These are phyloP conservation scores for Corythaeola cristata DNA, from an alignment of 2,113 vertebrate species.

Conservation along the genomic window DNA sequence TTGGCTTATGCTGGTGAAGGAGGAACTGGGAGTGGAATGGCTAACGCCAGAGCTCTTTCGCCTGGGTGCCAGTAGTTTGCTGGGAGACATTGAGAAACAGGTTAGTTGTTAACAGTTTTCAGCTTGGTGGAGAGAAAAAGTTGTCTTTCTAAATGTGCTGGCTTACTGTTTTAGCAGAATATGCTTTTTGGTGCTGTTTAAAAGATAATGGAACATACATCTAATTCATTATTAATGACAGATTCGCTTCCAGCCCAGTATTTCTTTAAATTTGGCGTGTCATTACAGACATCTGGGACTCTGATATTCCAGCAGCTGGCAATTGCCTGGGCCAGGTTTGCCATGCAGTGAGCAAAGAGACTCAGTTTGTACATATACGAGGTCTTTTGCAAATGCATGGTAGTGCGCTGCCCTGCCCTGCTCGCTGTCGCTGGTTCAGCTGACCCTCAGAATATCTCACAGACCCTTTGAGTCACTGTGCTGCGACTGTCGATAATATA, in stretches of 20 bases:
- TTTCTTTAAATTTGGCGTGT: neutral
- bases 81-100: constrained; percentile 94
- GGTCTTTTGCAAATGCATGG: neutral
- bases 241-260: neutral
- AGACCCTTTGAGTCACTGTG: neutral
- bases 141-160: neutral
- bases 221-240: neutral
- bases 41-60: constrained; percentile 88
- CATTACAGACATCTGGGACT: neutral
- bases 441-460: neutral
- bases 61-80: constrained; percentile 91
- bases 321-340: neutral
- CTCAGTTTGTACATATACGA: neutral
- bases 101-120: constrained; percentile 66
- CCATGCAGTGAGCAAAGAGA: neutral
- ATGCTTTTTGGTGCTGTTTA: neutral
- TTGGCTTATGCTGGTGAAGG: constrained; percentile 92
- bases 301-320: neutral
- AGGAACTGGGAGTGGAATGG: constrained; percentile 91
- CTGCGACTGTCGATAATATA: neutral
- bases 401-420: neutral
- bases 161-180: neutral
- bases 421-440: neutral
- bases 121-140: neutral
- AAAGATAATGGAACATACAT: neutral